Evolutionary conservation across 2,888 invertebrate genomes (phyloP).

Genomic region (Laspeyria flexula): DNA sequence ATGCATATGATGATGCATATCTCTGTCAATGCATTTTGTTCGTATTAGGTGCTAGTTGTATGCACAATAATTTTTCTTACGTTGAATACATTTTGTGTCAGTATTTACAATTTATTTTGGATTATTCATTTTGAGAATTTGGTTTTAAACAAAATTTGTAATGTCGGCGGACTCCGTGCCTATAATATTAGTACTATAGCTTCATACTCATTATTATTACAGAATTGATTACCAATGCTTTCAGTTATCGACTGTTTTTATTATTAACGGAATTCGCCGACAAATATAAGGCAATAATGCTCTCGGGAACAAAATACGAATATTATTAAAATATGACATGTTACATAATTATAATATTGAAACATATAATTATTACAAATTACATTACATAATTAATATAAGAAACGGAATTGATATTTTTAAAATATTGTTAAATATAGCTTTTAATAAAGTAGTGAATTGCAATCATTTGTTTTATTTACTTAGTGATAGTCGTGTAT

Average conservation of each 20-base stretch:
- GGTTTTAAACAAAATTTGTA: no score
- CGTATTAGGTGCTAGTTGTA: slow-evolving; percentile 16
- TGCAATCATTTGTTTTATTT: slow-evolving; percentile 16
- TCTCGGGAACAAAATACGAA: background rate
- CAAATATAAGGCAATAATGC: background rate
- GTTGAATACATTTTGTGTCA: slow-evolving; percentile 7
- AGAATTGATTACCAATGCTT: no score
- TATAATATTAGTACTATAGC: no score
- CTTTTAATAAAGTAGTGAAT: slow-evolving; percentile 33
- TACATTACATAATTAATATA: slow-evolving; percentile 25
- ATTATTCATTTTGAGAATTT: background rate
- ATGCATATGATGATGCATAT: no score
- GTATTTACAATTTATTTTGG: background rate
- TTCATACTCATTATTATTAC: no score
- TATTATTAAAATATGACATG: background rate
- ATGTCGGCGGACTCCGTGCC: no score
- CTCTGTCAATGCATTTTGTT: slow-evolving; percentile 7
- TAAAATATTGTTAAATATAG: slow-evolving; percentile 41
- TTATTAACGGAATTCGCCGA: no score
- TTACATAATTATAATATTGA: background rate
- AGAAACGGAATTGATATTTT: slow-evolving; percentile 45
- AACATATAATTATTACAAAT: background rate
- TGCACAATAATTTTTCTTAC: slow-evolving; percentile 24
- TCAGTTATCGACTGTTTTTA: no score
- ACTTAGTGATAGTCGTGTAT: no score